Percentiles rank a stretch among this genome's conserved stretches.
Conservation (phyloP, 2,797 vertebrate genomes). For the Spea hammondii region DNA sequence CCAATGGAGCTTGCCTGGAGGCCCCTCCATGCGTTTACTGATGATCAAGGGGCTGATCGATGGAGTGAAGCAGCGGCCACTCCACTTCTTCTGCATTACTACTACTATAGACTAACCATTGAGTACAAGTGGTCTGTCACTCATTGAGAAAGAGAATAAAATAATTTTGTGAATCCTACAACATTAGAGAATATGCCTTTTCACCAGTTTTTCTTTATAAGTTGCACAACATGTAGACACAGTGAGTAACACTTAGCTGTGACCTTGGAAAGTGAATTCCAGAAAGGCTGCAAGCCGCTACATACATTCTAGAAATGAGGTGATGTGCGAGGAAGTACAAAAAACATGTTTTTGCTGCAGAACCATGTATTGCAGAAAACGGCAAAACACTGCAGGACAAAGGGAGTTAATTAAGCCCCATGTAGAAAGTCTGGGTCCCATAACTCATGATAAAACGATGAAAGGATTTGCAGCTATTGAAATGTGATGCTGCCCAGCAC, state of each 20-base stretch:
- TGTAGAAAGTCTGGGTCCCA: constrained; percentile 33
- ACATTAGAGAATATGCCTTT: too few species aligned
- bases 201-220: too few species aligned
- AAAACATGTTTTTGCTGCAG: background rate
- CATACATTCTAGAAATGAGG: background rate
- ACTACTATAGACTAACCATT: too few species aligned
- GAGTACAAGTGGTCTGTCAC: too few species aligned
- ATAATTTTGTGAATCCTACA: too few species aligned
- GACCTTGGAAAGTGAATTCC: background rate
- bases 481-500: constrained; percentile 49
- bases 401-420: constrained; percentile 44
- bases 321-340: background rate
- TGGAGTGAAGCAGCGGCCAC: too few species aligned
- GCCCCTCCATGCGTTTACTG: too few species aligned
- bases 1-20: too few species aligned
- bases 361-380: background rate
- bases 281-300: background rate
- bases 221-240: background rate
- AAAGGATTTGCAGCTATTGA: constrained; percentile 51
- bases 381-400: background rate
- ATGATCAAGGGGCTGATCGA: too few species aligned
- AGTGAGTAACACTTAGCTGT: background rate
- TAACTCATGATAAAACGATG: constrained; percentile 50
- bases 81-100: too few species aligned
- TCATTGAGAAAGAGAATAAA: too few species aligned